These are phyloP conservation scores for Mamestra brassicae DNA, from an alignment of 2,888 invertebrate species.

Conservation along the genomic window DNA sequence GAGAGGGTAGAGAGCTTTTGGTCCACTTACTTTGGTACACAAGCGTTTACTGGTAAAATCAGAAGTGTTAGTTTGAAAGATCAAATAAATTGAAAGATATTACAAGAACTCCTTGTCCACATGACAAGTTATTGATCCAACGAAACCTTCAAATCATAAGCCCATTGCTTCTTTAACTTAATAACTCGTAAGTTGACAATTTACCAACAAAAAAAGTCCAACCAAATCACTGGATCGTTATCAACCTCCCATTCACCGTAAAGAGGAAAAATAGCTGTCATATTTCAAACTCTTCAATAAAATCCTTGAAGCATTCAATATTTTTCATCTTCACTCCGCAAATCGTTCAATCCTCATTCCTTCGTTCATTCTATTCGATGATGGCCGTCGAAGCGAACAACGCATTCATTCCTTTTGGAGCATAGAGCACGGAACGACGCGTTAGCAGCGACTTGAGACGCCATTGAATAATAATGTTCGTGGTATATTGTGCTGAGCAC, in stretches of 20 bases:
- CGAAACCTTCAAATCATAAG: not conserved
- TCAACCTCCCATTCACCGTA: slow-evolving; percentile 8
- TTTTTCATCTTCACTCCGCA: slow-evolving; percentile 45
- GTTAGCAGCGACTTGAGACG: not conserved
- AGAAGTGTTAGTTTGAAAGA: no score
- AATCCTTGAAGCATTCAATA: slow-evolving; percentile 51
- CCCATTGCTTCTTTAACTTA: no score
- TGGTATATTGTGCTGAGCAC: not conserved
- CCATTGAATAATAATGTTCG: not conserved
- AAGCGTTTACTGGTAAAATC: not conserved
- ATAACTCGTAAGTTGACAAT: not conserved
- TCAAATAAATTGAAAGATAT: no score
- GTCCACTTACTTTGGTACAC: not conserved
- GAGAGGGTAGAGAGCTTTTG: slow-evolving; percentile 2
- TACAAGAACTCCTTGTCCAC: no score
- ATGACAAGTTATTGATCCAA: no score
- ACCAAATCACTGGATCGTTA: slow-evolving; percentile 14
- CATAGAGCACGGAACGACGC: not conserved
- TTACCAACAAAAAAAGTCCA: slow-evolving; percentile 3
- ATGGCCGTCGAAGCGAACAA: slow-evolving; percentile 60
- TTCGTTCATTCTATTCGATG: slow-evolving; percentile 38
- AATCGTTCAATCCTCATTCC: slow-evolving; percentile 58
- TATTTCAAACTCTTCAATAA: slow-evolving; percentile 40
- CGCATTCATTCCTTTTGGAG: slow-evolving; percentile 58
- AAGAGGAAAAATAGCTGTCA: slow-evolving; percentile 39